Base-by-base conservation (phyloP, 2,888 invertebrate genomes). In the Orgyia antiqua region DNA sequence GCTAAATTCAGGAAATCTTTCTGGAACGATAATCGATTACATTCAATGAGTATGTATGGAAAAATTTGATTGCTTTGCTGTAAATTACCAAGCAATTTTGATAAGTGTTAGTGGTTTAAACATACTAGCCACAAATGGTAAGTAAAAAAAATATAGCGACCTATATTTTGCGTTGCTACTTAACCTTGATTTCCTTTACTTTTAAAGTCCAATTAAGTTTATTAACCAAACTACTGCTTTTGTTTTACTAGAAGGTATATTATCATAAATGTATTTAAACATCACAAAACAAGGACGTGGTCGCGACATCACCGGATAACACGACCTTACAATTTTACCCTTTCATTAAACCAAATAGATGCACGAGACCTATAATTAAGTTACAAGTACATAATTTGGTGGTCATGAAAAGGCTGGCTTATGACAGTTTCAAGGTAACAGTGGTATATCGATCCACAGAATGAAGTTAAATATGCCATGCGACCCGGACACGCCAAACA, bases 331-430 rank as follows among this genome's bases (percentile, higher is more conserved):
- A 39, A 46, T 39, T 45, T 40, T 33, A 40, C 39, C 23, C 33
- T 44, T 41, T 56, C 60, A 63, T 59, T 58, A 58, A 58, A 52
- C 41, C 45, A 58, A 63, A 67, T 54, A 58, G 45, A 65, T 55
- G 49, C 56, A 57, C 51, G 50, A 57, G 51, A 33, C 44, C 59
- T 58, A 64, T 65, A 57, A 61, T 57, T 54, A 50, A 49, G 37
- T 37, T 34, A 40, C 31, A 38, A 31, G 31, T 28, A 40, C 18
- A 36, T 39, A 37, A 34, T 33, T 37, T 24, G 23, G 24, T 15
- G 37, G 39, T 38, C 29, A 31, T 49, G 49, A n/a, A 44, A 44
- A 38, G 21, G 25, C 29, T 15, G 27, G 30, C 45, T 55, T 58
- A 58, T 61, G 58, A 53, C 49, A 51, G 47, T 42, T 50, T 37